Evolutionary conservation across 1,140 invertebrate genomes (phyloP), one percentile per base, ranked within the genome.

Genomic region (Camponotus vicinus): DNA sequence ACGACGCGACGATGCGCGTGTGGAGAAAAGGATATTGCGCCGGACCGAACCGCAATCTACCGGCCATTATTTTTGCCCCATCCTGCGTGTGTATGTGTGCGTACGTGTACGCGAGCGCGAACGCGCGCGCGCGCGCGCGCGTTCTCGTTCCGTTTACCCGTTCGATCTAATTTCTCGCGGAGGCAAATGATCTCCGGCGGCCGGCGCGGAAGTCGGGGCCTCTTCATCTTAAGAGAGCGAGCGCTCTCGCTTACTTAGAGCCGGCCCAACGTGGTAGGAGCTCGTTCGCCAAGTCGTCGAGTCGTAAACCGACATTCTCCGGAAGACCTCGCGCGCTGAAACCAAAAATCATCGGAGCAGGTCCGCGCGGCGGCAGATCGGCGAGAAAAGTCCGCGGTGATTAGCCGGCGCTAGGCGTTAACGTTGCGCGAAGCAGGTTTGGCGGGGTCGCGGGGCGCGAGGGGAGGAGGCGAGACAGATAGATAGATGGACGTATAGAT

Each of bases 341-440:
- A 78, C 55, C 61, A 61, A 77, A 86, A 89, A 66, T 78, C 69
- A 71, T 32, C 27, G 34, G 57, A 52, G 59, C 79, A 61, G 69
- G 69, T 67, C 64, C 75, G 82, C 78, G 34, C 77, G 45, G 21
- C 49, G 13, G 42, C 45, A 42, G 71, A 84, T 86, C 71, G 37
- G 8, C 15, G 49, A 34, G 79, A 91, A 91, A 90, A 91, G 89
- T 87, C 37, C 40, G 52, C 55, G 90, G 80, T 89, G 90, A 91
- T 91, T 91, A 91, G 89, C 90, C 87, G 87, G 90, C 89, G 89
- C 89, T 91, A 90, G 89, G 89, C 90, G 87, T 90, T 90, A 91
- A 91, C 90, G 87, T 75, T 83, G 77, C 55, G 49, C 75, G 84
- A 67, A 90, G 90, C 90, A 91, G 90, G 90, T 91, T 90, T 91